Base-by-base conservation (phyloP, 2,888 invertebrate genomes). In the Corbicula japonica region DNA sequence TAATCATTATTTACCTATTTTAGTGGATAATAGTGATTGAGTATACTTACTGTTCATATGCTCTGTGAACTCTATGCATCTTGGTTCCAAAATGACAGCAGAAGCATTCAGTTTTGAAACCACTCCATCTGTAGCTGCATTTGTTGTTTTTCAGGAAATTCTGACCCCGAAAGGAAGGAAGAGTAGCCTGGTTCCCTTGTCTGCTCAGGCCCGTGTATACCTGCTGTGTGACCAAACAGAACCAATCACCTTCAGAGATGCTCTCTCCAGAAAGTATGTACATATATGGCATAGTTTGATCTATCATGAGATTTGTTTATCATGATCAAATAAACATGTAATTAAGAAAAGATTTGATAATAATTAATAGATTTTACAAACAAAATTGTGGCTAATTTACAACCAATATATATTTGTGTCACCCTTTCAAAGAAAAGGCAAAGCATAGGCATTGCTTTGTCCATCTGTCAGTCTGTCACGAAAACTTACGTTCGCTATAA, bases 211-310 rank as follows among this genome's bases (percentile, higher is more conserved):
- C 2, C 84, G 86, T 61, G 82, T 91, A 0, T 77, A 89, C 8
- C 68, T 86, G 38, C 80, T 87, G 41, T 91, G 91, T 82, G 85
- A 85, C n/a, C 89, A 91, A 74, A 69, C 73, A n/a, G 77, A 78
- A n/a, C 71, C 83, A 5, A 54, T 89, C 28, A 68, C 88, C 4
- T 91, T 91, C 68, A 62, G 65, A 5, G 74, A 81, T 5, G 87
- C 87, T 68, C 87, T 91, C 23, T 80, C 88, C 8, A 46, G 68
- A 26, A 82, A 76, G 91, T 91, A 76, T 70, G 78, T 60, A 21
- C 26, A 46, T 38, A 38, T 38, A 38, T 38, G 8, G 10, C 18
- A 38, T 15, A 38, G 18, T 12, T 12, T 12, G 8, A 38, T 12
- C 8, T 12, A 38, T 15, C 41, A 38, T 38, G 8, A 38, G 10